Conservation (phyloP, 2,797 vertebrate species). For the Gila robusta region DNA sequence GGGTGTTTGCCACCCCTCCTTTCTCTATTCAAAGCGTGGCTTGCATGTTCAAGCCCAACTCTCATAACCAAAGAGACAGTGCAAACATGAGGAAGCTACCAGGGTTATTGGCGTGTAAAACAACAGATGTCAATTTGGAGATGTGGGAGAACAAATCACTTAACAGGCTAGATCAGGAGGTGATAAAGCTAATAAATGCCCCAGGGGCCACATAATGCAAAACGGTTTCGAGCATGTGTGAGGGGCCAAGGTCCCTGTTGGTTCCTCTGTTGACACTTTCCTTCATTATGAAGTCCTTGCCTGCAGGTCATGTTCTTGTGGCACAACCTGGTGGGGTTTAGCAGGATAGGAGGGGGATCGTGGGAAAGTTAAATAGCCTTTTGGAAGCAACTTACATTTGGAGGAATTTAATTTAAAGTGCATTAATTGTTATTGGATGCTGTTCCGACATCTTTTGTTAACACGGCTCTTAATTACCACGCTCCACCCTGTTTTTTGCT, state of each 20-base stretch:
- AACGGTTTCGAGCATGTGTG: constrained; percentile 72
- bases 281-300: constrained; percentile 90
- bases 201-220: constrained; percentile 98
- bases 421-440: constrained; percentile 84
- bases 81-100: constrained; percentile 84
- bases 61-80: constrained; percentile 98
- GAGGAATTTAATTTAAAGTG: constrained; percentile 86
- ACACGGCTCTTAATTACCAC: constrained; percentile 79
- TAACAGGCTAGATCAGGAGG: constrained; percentile 97
- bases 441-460: constrained; percentile 81
- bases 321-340: constrained; percentile 71
- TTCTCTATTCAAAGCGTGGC: constrained; percentile 85
- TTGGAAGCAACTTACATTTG: constrained; percentile 71
- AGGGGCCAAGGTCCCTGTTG: constrained; percentile 71
- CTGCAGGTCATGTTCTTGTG: constrained; percentile 83
- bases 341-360: constrained; percentile 73
- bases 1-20: constrained; percentile 88
- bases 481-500: constrained; percentile 65
- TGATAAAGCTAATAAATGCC: constrained; percentile 99
- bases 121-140: constrained; percentile 97
- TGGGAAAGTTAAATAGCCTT: constrained; percentile 99
- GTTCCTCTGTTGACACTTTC: constrained; percentile 96
- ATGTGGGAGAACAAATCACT: constrained; percentile 97
- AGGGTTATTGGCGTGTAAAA: constrained; percentile 91
- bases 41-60: constrained; percentile 89